A percentile compares a stretch with the other conserved stretches of the same genome.
Conservation (phyloP, 2,797 vertebrate genomes). For the Syndactyla subalaris region DNA sequence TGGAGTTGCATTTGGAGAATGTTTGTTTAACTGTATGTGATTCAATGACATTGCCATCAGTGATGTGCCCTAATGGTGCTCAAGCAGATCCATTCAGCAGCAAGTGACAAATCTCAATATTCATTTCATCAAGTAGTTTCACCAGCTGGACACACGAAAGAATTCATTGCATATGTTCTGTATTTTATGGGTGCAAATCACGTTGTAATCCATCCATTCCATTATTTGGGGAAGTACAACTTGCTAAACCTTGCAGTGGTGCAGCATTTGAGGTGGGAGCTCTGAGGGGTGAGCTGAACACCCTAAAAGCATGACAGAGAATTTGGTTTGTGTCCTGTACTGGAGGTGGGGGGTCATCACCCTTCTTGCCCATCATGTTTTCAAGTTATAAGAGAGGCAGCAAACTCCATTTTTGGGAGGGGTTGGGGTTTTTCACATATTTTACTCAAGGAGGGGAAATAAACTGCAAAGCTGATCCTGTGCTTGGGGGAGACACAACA, state of each 20-base stretch:
- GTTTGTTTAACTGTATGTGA: background rate
- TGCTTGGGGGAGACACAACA: background rate
- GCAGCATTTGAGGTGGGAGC: background rate
- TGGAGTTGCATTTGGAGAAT: background rate
- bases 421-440: background rate
- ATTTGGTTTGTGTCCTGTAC: background rate
- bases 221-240: background rate
- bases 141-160: background rate
- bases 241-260: background rate
- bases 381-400: background rate
- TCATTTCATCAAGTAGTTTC: background rate
- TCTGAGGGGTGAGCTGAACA: background rate
- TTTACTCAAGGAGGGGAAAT: background rate
- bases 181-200: background rate
- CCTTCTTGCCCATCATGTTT: background rate
- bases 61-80: background rate
- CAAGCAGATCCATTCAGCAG: background rate
- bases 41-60: background rate
- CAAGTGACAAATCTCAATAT: background rate
- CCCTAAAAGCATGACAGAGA: background rate
- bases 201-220: background rate
- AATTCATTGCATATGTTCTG: accelerated
- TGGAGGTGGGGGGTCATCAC: background rate
- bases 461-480: background rate
- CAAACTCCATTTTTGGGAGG: background rate